These are phyloP conservation scores for Ranitomeya imitator DNA, from an alignment of 2,113 vertebrate genomes.

Conservation along the genomic window DNA sequence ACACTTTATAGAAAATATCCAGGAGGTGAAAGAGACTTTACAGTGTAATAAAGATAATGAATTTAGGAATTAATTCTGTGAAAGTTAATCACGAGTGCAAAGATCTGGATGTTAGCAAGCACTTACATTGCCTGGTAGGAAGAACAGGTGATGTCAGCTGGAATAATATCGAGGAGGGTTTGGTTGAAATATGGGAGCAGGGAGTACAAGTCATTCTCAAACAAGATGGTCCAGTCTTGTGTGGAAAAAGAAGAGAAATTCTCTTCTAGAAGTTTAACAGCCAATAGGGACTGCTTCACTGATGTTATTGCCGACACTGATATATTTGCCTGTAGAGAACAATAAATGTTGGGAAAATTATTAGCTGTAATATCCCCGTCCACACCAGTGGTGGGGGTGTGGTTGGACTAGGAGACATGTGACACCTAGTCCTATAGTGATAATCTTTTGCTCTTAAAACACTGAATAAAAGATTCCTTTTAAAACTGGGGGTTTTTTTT, in stretches of 20 bases:
- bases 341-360: neutral
- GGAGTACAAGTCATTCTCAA: neutral
- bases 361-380: neutral
- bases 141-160: conserved; percentile 32
- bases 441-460: no score
- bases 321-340: conserved; percentile 16
- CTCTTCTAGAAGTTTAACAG: neutral
- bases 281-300: conserved; percentile 30
- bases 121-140: conserved; percentile 54
- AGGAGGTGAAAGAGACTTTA: neutral
- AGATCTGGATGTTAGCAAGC: neutral
- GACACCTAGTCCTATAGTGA: no score
- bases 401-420: neutral
- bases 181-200: conserved; percentile 34
- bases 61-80: neutral
- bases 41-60: neutral
- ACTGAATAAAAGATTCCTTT: no score
- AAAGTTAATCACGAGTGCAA: neutral
- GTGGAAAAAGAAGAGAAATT: conserved; percentile 16
- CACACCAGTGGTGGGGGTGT: no score
- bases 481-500: no score
- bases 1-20: no score
- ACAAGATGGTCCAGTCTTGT: conserved; percentile 42
- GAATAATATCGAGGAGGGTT: conserved; percentile 34
- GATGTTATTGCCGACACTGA: neutral